Evolutionary conservation across 2,113 vertebrate species (phyloP), one percentile per base, ranked within the genome.

Genomic region (Equus przewalskii): DNA sequence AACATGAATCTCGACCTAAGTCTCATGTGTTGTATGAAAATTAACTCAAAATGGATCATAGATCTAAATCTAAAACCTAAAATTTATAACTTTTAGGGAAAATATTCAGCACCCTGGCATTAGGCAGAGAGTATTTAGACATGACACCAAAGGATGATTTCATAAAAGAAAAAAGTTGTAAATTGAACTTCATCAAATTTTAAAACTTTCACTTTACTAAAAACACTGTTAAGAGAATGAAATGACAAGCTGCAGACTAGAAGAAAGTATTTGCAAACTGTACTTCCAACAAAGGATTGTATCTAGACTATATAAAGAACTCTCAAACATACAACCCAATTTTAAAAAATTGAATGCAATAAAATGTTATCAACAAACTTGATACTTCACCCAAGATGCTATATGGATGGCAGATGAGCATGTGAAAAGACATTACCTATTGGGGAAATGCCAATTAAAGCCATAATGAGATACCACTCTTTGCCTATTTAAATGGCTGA

Each of bases 81-180:
- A 64, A 12, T 81, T 80, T 76, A 4, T 76, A 67, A 46, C 41
- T 82, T 62, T 75, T 65, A 64, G 26, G 62, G 82, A 36, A 65
- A 65, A 75, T 69, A 82, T 82, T 88, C 28, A 58, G 21, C 49
- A 30, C 36, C 36, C 58, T 81, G 24, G 49, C 62, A 15, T 92
- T 81, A 81, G 46, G 49, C 72, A 86, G 58, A 92, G 56, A 60
- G 30, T 58, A 30, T 75, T 92, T 65, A 92, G 41, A 30, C 33
- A 49, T 89, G 49, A 58, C 44, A 69, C 67, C 58, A 67, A 46
- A 89, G 41, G 33, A 30, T 82, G 41, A 83, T 72, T 90, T 46
- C 67, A 56, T 85, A 56, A 80, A 85, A 94, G 9, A 94, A 85
- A 90, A 85, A 75, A n/a, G 7, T 67, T 49, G 18, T 90, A 72